Conservation (phyloP, 2,113 vertebrate species). For the Eira barbara region DNA sequence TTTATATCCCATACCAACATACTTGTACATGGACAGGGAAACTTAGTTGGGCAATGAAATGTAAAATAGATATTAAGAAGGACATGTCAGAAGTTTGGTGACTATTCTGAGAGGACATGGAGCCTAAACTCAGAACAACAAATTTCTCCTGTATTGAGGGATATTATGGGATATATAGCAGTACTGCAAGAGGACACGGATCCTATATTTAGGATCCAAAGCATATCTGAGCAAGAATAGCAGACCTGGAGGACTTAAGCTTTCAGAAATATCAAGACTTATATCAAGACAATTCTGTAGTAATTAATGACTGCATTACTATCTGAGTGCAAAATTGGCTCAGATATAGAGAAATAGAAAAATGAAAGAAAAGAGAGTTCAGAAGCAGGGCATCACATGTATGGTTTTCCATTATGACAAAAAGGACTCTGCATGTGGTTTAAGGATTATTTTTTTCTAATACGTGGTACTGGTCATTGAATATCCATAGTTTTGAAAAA, state of each 20-base stretch:
- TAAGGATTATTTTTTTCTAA: not conserved
- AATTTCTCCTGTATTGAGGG: not conserved
- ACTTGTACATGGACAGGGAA: not conserved
- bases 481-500: not conserved
- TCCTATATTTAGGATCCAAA: not conserved
- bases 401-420: not conserved
- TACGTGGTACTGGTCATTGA: not conserved
- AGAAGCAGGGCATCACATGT: not conserved
- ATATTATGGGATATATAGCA: not conserved
- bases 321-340: not conserved
- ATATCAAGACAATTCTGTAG: too few species aligned
- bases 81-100: not conserved
- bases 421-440: not conserved
- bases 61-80: not conserved
- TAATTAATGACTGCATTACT: not conserved
- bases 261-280: not conserved
- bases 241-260: not conserved
- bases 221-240: not conserved
- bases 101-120: not conserved
- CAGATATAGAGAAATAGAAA: not conserved
- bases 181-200: not conserved
- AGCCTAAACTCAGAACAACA: not conserved
- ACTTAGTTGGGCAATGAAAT: not conserved
- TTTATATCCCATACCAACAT: not conserved
- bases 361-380: not conserved